phyloP scores from a whole-genome alignment of 2,888 invertebrate genomes.

The Globia sparganii region DNA sequence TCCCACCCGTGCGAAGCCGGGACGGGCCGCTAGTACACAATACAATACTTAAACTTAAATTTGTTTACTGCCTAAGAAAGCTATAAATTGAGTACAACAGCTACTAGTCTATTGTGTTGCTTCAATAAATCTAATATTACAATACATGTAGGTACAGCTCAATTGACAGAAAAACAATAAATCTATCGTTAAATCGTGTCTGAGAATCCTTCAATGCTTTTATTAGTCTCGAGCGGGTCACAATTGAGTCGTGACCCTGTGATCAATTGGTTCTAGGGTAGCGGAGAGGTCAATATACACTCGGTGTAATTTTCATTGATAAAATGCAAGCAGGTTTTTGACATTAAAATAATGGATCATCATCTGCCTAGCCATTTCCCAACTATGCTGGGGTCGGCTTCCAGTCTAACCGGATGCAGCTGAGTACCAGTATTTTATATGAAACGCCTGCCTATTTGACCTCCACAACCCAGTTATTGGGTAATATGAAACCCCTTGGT shows the following conservation, averaged over 20 bases:
- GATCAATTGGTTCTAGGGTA: conserved; percentile 51
- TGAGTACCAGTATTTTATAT: too few species aligned
- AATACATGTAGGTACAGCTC: conserved; percentile 33
- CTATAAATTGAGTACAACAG: neutral
- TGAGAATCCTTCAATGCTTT: conserved; percentile 48
- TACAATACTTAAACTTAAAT: neutral
- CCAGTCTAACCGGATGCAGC: too few species aligned
- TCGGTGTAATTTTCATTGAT: conserved; percentile 13
- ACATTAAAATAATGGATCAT: neutral
- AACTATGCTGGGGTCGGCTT: too few species aligned
- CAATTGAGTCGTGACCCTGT: conserved; percentile 35
- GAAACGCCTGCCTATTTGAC: too few species aligned
- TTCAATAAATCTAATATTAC: conserved; percentile 27
- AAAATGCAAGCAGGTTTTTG: conserved; percentile 4
- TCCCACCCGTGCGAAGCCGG: too few species aligned
- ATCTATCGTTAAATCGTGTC: conserved; percentile 41
- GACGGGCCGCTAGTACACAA: too few species aligned
- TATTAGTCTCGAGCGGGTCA: conserved; percentile 49
- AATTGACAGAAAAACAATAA: conserved; percentile 53
- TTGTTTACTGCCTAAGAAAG: neutral
- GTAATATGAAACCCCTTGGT: too few species aligned
- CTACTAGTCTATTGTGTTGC: neutral
- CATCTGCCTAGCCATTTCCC: too few species aligned
- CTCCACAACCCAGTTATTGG: too few species aligned
- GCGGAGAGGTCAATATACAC: conserved; percentile 34